phyloP scores from a whole-genome alignment of 2,113 vertebrate genomes.

The Equus przewalskii region DNA sequence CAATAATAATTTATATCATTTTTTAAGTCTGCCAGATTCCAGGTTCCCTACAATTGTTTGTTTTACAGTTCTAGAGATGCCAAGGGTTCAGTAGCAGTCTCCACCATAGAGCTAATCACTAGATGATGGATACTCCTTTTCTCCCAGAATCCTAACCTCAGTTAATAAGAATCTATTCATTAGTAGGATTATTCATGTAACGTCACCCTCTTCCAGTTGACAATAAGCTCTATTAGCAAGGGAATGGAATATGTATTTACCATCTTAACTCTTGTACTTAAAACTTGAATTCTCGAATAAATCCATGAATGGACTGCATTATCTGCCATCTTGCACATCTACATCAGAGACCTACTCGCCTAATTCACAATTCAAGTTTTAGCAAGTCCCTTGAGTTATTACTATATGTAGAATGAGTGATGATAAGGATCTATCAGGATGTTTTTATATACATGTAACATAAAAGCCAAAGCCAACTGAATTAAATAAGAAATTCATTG shows the following conservation, averaged over 20 bases:
- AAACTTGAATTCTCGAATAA: background rate
- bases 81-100: background rate
- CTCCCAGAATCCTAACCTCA: background rate
- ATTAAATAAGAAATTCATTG: background rate
- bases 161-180: background rate
- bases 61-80: background rate
- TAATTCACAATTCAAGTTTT: conserved; percentile 8
- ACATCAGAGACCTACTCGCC: background rate
- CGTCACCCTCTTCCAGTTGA: background rate
- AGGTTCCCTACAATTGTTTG: background rate
- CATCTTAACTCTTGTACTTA: background rate
- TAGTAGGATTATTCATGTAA: background rate
- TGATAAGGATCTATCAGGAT: background rate
- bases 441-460: background rate
- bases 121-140: background rate
- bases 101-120: background rate
- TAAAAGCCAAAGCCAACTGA: background rate
- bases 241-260: background rate
- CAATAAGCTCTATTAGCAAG: background rate
- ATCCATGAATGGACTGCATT: background rate
- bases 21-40: background rate
- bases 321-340: background rate
- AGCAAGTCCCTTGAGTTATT: background rate
- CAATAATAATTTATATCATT: background rate
- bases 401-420: background rate